Base-by-base conservation (phyloP, 2,888 invertebrate genomes). In the Lysandra coridon region DNA sequence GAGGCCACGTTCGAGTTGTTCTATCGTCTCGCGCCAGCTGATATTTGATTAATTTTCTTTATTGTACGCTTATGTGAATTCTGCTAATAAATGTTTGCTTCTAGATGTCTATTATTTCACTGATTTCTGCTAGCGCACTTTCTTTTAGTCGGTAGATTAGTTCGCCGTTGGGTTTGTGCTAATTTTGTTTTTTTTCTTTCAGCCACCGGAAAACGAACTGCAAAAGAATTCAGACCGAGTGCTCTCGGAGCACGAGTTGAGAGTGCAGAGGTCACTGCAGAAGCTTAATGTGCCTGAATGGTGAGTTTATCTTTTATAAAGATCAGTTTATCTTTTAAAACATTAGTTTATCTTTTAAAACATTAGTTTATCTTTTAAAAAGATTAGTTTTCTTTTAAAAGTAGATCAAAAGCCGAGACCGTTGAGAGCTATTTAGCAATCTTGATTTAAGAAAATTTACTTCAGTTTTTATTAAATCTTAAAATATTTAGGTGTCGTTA, bases 271-370 rank as follows among this genome's bases (percentile, higher is more conserved):
- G 85, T 99, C 99, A 79, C 94, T 99, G 87, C 98, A 98, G 93
- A 98, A 98, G 88, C 96, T 99, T 85, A 98, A 98, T 94, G 97
- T 99, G 83, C 99, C 99, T 81, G 98, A 99, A 90, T 99, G 99
- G 99, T 99, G 80, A 91, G 93, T 86, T 7, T 44, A 57, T 49
- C 76, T 77, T 78, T 33, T 62, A 78, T 57, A 23, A 62, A 73
- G 12, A 37, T 73, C 40, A 64, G 33, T 62, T 40, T 30, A 49
- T 14, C 30, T 30, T 49, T 49, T 49, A 10, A 49, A 23, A 62
- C 12, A 37, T 60, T 30, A 64, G 30, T 62, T 40, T 30, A 44
- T 12, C 30, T 12, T 44, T 44, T 44, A 10, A 44, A 23, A 60
- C 12, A 37, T 60, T 30, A 64, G 30, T 62, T 40, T 30, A 44